Base-by-base conservation (phyloP, 2,888 invertebrate genomes). In the Melipona beecheii region DNA sequence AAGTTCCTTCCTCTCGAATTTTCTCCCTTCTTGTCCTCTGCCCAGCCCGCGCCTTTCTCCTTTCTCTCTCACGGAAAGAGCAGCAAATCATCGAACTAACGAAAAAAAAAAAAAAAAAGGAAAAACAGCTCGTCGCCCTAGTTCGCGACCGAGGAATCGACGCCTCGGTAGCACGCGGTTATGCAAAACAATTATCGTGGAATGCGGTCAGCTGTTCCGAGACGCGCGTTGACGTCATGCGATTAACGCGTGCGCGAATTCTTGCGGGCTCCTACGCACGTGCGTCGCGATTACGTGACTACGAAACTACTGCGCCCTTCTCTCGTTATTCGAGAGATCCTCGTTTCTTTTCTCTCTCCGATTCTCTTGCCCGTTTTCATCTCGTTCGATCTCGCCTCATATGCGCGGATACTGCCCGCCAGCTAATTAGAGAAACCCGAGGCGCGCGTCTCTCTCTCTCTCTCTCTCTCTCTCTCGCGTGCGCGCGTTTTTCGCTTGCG, bases 141-240 rank as follows among this genome's bases (percentile, higher is more conserved):
- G 43, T 72, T 52, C 70, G 56, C n/a, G 15, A 74, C 81, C 54
- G 64, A 50, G 74, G 62, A 74, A 36, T 54, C 71, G 60, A 72
- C 83, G 70, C 60, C 75, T 65, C 31, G 70, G 75, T 66, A 66
- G 69, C 88, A 62, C 81, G 70, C 93, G 92, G 92, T 93, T 93
- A 93, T 93, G 93, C 93, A 93, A 93, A 93, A 93, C 92, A 93
- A 93, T 93, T 94, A 93, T 92, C 90, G 89, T 87, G 93, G 94
- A 94, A 94, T 94, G 94, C 93, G 94, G 93, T 92, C 93, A 93
- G 92, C 93, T 93, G 94, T 93, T 93, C 92, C 90, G 92, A 93
- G 91, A 91, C 89, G 86, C 87, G 85, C 81, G 86, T 84, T 92
- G 92, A 93, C 92, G 92, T 93, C 92, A 92, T 89, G 87, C 89